Percentiles rank a stretch among this genome's conserved stretches.
phyloP scores from a whole-genome alignment of 2,113 vertebrate species.

The Syngnathoides biaculeatus region DNA sequence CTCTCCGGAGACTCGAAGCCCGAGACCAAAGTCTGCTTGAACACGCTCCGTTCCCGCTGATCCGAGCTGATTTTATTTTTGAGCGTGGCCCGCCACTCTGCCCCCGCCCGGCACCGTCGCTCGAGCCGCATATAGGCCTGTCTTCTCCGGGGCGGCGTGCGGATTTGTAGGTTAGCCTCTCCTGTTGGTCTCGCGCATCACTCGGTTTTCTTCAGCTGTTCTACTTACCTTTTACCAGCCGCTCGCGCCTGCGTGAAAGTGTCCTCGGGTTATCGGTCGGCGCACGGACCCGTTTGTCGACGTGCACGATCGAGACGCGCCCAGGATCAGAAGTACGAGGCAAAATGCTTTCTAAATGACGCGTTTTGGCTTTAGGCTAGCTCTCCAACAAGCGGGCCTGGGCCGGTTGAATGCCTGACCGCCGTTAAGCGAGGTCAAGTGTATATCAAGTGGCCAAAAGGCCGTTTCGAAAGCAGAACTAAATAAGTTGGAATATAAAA shows the following conservation, averaged over 20 bases:
- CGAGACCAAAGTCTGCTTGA: not conserved
- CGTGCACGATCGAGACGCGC: no score
- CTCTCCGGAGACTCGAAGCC: no score
- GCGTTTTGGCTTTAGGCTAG: no score
- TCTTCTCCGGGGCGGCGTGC: conserved; percentile 11
- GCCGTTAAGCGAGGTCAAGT: no score
- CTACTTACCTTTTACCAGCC: conserved; percentile 14
- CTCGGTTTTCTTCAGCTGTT: conserved; percentile 22
- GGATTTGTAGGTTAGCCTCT: conserved; percentile 24
- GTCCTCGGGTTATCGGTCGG: no score
- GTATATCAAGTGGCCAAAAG: no score
- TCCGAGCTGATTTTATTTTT: not conserved
- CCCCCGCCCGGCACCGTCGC: not conserved
- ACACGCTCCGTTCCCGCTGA: not conserved
- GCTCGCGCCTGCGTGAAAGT: conserved; percentile 10
- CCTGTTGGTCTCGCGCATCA: conserved; percentile 9
- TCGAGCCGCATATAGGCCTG: conserved; percentile 3
- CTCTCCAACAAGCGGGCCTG: no score
- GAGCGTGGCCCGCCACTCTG: not conserved
- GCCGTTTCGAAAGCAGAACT: no score
- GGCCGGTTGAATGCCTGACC: no score
- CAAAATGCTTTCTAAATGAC: no score
- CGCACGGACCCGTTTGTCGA: no score
- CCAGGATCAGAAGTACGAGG: no score
- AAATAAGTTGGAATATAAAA: conserved; percentile 28